These are phyloP conservation scores for Meriones psammophilus DNA, from an alignment of 2,797 vertebrate genomes.

Conservation along the genomic window DNA sequence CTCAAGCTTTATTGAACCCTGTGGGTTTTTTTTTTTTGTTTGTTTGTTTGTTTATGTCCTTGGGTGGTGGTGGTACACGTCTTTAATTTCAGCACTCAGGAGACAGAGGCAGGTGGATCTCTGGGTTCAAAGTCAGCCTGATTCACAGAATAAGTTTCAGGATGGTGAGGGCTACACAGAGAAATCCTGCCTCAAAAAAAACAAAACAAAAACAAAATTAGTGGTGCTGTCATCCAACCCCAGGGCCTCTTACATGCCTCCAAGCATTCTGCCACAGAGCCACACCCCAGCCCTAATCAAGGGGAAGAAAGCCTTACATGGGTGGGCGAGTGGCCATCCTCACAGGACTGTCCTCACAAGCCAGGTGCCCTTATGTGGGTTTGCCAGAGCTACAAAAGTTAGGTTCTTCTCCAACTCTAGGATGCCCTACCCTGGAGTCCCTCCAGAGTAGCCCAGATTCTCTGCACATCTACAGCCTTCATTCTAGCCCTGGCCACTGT, in stretches of 20 bases:
- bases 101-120: background rate
- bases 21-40: background rate
- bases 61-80: background rate
- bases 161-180: background rate
- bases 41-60: background rate
- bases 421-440: background rate
- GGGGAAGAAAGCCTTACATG: background rate
- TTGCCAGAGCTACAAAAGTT: background rate
- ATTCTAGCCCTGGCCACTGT: background rate
- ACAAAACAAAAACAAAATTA: background rate
- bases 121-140: background rate
- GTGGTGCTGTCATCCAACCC: background rate
- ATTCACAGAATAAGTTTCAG: background rate
- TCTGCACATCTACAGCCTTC: background rate
- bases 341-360: background rate
- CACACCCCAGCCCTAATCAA: background rate
- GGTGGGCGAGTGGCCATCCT: too few relatives aligned
- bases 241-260: background rate
- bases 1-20: background rate
- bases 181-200: background rate
- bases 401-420: background rate
- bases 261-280: background rate
- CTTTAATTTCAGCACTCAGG: background rate
- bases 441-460: background rate
- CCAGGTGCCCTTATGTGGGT: background rate